Percentiles rank a stretch among this genome's conserved stretches.
phyloP scores from a whole-genome alignment of 2,888 invertebrate species.

The Ptycholaimellus sp. region DNA sequence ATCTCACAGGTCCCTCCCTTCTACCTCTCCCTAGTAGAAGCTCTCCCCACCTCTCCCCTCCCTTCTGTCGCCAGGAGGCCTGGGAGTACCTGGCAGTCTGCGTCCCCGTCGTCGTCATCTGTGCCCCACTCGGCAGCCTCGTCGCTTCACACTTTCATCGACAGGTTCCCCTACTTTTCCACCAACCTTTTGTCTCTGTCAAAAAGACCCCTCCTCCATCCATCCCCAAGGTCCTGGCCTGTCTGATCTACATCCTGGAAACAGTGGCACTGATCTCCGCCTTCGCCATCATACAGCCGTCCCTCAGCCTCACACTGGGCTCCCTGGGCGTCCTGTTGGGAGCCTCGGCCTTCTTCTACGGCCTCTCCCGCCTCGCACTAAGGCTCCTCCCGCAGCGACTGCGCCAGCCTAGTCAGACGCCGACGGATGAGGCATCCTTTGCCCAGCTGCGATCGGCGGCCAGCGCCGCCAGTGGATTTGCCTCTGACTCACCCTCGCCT shows the following conservation, averaged over 20 bases:
- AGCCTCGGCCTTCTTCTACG: background rate
- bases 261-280: constrained; percentile 7
- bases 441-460: no score
- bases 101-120: constrained; percentile 11
- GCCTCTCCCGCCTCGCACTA: background rate
- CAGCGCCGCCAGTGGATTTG: no score
- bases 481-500: no score
- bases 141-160: constrained; percentile 15
- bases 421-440: no score
- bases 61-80: constrained; percentile 7
- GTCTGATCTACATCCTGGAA: constrained; percentile 13
- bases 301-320: constrained; percentile 1
- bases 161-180: no score
- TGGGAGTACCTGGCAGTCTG: constrained; percentile 15
- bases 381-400: background rate
- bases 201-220: no score
- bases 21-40: no score
- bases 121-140: constrained; percentile 14
- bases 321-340: background rate
- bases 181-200: no score
- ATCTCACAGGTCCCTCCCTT: constrained; percentile 11
- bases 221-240: constrained; percentile 13
- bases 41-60: no score
- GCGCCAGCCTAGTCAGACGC: no score
- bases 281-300: constrained; percentile 6